Evolutionary conservation across 1,140 invertebrate species (phyloP).

Genomic region (Penaeus indicus): DNA sequence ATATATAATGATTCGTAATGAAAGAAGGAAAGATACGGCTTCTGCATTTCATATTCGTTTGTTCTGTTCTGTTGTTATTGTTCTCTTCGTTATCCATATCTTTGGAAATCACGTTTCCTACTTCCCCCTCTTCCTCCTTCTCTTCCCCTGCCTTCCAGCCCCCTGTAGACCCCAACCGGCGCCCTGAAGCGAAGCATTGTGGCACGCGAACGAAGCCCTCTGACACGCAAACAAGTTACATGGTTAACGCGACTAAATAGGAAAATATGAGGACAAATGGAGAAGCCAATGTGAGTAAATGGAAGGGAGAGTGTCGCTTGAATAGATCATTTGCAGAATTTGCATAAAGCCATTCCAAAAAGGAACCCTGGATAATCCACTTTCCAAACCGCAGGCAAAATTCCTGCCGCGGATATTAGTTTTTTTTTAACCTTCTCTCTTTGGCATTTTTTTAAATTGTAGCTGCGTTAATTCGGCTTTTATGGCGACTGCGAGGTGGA

Average conservation of each 20-base stretch:
- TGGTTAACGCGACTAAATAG: slow-evolving; percentile 51
- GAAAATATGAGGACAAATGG: slow-evolving; percentile 57
- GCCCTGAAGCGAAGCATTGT: neutral
- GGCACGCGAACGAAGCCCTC: neutral
- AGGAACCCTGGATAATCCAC: slow-evolving; percentile 49
- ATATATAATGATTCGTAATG: no score
- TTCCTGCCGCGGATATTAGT: no score
- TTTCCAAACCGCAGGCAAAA: slow-evolving; percentile 9
- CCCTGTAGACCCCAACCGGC: neutral
- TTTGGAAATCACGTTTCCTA: no score
- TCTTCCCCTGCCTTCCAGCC: neutral
- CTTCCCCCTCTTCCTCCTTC: neutral
- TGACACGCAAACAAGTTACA: slow-evolving; percentile 35
- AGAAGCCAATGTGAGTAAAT: slow-evolving; percentile 48
- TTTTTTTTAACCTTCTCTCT: neutral
- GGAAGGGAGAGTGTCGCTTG: slow-evolving; percentile 50
- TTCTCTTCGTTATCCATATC: no score
- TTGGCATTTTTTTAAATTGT: neutral
- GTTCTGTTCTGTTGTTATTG: no score
- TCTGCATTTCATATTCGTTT: no score
- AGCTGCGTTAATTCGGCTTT: slow-evolving; percentile 25
- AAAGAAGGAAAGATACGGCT: no score
- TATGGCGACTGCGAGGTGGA: neutral
- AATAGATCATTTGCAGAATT: slow-evolving; percentile 55
- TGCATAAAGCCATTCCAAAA: slow-evolving; percentile 50